Conservation (phyloP, 2,888 invertebrate species). For the Cyclophora punctaria region DNA sequence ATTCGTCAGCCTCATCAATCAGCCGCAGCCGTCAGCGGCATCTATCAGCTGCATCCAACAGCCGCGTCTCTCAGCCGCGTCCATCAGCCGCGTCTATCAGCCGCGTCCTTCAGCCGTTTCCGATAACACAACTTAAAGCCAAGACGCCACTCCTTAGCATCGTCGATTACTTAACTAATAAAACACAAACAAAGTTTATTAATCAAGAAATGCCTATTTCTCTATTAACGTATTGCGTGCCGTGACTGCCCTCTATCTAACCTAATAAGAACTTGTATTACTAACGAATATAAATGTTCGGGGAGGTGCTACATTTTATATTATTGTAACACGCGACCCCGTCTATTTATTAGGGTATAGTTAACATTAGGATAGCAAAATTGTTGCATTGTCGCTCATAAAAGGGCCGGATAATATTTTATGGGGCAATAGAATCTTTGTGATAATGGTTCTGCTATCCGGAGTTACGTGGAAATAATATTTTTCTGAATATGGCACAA, state of each 20-base stretch:
- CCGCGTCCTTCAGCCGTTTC: too few species aligned
- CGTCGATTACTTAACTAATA: slow-evolving; percentile 8
- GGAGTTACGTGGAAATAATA: too few species aligned
- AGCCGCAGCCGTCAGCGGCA: too few species aligned
- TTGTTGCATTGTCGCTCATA: slow-evolving; percentile 18
- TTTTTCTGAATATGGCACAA: too few species aligned
- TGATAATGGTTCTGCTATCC: slow-evolving; percentile 5
- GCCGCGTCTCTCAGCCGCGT: too few species aligned
- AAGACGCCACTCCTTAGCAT: slow-evolving; percentile 1
- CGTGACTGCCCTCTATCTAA: slow-evolving; percentile 57
- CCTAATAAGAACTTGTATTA: slow-evolving; percentile 49
- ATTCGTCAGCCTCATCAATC: too few species aligned
- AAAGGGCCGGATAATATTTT: slow-evolving; percentile 20
- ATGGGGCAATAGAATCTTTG: slow-evolving; percentile 18
- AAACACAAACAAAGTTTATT: slow-evolving; percentile 30
- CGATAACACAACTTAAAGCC: too few species aligned
- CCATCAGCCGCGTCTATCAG: too few species aligned
- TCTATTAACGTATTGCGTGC: slow-evolving; percentile 50
- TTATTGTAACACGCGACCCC: slow-evolving; percentile 54
- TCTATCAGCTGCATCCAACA: too few species aligned
- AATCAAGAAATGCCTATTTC: slow-evolving; percentile 44
- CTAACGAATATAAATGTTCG: slow-evolving; percentile 63
- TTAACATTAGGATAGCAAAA: slow-evolving; percentile 16
- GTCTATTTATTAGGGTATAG: slow-evolving; percentile 31
- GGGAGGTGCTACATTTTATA: slow-evolving; percentile 61